These are phyloP conservation scores for Zaprionus camerounensis DNA, from an alignment of 1,140 invertebrate species.

Conservation along the genomic window DNA sequence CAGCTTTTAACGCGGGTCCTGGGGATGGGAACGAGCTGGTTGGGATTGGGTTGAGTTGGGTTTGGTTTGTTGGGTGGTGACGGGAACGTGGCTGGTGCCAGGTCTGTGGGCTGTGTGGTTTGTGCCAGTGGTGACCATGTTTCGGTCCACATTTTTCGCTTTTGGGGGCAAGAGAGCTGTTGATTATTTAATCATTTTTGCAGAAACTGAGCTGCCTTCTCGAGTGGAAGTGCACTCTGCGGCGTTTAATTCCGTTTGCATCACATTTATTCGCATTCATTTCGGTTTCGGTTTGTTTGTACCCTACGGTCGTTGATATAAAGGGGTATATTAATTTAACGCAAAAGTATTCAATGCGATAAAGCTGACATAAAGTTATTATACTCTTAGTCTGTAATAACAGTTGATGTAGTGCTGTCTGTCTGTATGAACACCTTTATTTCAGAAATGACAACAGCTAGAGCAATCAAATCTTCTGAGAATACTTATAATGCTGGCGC, in stretches of 20 bases:
- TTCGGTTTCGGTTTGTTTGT: slow-evolving; percentile 7
- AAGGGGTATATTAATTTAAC: neutral
- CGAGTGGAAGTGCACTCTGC: slow-evolving; percentile 75
- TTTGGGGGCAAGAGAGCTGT: slow-evolving; percentile 51
- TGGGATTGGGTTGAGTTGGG: too few relatives aligned
- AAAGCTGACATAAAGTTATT: too few relatives aligned
- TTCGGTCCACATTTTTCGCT: slow-evolving; percentile 40
- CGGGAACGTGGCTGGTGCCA: neutral
- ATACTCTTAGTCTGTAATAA: too few relatives aligned
- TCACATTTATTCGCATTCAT: slow-evolving; percentile 53
- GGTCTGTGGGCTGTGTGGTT: slow-evolving; percentile 24
- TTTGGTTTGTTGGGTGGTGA: too few relatives aligned
- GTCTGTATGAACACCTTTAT: neutral
- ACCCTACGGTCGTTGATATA: neutral
- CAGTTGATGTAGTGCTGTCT: too few relatives aligned
- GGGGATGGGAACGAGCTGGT: slow-evolving; percentile 20
- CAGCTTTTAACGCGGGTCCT: slow-evolving; percentile 70
- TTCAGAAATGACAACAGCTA: neutral
- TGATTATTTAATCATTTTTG: slow-evolving; percentile 78
- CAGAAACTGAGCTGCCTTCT: slow-evolving; percentile 56
- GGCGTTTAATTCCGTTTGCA: slow-evolving; percentile 73
- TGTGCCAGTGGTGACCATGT: slow-evolving; percentile 29
- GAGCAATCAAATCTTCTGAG: neutral
- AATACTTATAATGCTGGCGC: neutral
- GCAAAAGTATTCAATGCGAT: neutral